Evolutionary conservation across 2,888 invertebrate species (phyloP).

Genomic region (Diarsia rubi): DNA sequence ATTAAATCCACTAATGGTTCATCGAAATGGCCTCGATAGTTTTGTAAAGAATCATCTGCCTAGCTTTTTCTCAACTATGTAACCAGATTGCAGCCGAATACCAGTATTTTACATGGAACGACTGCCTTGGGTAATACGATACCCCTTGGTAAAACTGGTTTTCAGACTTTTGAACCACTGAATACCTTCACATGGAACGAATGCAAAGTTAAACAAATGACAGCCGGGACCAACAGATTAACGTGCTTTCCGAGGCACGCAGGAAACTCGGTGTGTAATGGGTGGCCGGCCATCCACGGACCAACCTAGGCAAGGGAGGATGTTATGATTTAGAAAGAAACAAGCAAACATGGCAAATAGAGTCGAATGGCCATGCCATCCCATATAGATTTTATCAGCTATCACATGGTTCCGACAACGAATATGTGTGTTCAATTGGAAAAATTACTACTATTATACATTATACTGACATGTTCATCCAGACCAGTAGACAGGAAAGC

Average conservation of each 20-base stretch:
- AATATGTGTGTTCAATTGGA: constrained; percentile 53
- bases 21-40: neutral
- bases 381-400: constrained; percentile 1
- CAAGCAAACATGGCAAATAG: neutral
- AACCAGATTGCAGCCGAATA: neutral
- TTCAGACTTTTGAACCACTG: no score
- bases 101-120: no score
- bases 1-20: neutral
- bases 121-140: no score
- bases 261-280: no score
- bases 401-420: constrained; percentile 22
- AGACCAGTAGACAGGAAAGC: constrained; percentile 59
- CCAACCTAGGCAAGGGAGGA: neutral
- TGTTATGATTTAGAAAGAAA: neutral
- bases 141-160: no score
- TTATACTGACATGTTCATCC: constrained; percentile 59
- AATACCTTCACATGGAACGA: no score
- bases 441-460: constrained; percentile 42
- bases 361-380: neutral
- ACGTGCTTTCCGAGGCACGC: no score
- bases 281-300: neutral
- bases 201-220: no score
- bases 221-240: no score
- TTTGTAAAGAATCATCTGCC: neutral
- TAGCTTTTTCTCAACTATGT: neutral